phyloP scores from a whole-genome alignment of 23 tunicate genomes.

The Trididemnum nubilum region DNA sequence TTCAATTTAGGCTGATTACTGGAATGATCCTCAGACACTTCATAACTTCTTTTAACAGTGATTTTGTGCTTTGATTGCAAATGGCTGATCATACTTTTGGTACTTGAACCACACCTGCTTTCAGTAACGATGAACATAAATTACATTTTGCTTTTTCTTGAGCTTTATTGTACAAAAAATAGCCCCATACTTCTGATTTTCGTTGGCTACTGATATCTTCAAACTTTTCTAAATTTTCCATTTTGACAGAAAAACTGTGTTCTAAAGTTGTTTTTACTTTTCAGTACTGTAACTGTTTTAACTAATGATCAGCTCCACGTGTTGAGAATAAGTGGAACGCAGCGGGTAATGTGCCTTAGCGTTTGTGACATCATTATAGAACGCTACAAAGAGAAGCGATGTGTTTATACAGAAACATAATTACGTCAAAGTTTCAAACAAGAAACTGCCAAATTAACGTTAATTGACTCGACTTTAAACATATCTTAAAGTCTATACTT shows the following conservation, averaged over 20 bases:
- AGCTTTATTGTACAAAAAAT: constrained; percentile 1
- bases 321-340: too few relatives aligned
- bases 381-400: too few relatives aligned
- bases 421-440: too few relatives aligned
- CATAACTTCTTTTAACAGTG: constrained; percentile 8
- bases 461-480: too few relatives aligned
- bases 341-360: too few relatives aligned
- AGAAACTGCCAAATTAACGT: too few relatives aligned
- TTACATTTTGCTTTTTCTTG: constrained; percentile 7
- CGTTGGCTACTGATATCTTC: constrained; percentile 7
- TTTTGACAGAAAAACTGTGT: too few relatives aligned
- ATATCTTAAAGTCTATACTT: too few relatives aligned
- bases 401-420: too few relatives aligned
- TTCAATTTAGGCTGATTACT: constrained; percentile 2
- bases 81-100: constrained; percentile 12
- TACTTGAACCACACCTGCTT: constrained; percentile 22
- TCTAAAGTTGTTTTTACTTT: too few relatives aligned
- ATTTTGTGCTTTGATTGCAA: constrained; percentile 24
- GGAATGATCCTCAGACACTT: not conserved
- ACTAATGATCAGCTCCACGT: not conserved
- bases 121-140: constrained; percentile 10
- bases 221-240: too few relatives aligned
- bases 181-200: constrained; percentile 7
- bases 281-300: not conserved
- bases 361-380: too few relatives aligned